Evolutionary conservation across 2,113 vertebrate genomes (phyloP).

Genomic region (Trichechus manatus): DNA sequence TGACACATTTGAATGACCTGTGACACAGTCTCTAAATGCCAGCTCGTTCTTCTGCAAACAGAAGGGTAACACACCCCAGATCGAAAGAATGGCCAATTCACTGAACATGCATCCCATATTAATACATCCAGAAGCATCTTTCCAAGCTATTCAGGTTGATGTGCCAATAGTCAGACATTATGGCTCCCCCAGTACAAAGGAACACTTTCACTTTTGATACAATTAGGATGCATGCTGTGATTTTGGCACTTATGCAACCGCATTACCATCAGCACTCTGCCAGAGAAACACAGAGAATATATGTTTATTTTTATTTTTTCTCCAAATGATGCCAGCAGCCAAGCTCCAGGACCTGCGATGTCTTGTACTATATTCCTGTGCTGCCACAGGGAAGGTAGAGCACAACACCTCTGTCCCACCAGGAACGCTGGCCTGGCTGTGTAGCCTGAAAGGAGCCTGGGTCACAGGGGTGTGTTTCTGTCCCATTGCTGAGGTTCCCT

Average conservation of each 20-base stretch:
- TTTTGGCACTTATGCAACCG: fast-evolving
- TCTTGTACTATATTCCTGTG: background rate
- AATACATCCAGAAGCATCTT: background rate
- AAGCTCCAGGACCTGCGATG: background rate
- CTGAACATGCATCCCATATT: background rate
- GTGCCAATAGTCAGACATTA: fast-evolving
- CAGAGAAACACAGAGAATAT: background rate
- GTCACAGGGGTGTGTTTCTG: background rate
- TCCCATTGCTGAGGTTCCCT: background rate
- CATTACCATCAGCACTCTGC: background rate
- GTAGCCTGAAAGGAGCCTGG: background rate
- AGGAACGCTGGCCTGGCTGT: background rate
- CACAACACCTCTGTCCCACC: background rate
- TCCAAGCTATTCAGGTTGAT: background rate
- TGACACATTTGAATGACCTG: background rate
- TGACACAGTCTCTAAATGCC: background rate
- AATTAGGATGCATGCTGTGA: fast-evolving
- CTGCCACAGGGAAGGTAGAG: fast-evolving
- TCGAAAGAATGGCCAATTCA: background rate
- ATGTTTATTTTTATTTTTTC: background rate
- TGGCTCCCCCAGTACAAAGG: background rate
- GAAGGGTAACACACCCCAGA: background rate
- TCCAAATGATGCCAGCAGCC: background rate
- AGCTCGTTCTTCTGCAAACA: too few relatives aligned
- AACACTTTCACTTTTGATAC: too few relatives aligned